Evolutionary conservation across 2,113 vertebrate genomes (phyloP), one percentile per base, ranked within the genome.

Genomic region (Pseudopodoces humilis): DNA sequence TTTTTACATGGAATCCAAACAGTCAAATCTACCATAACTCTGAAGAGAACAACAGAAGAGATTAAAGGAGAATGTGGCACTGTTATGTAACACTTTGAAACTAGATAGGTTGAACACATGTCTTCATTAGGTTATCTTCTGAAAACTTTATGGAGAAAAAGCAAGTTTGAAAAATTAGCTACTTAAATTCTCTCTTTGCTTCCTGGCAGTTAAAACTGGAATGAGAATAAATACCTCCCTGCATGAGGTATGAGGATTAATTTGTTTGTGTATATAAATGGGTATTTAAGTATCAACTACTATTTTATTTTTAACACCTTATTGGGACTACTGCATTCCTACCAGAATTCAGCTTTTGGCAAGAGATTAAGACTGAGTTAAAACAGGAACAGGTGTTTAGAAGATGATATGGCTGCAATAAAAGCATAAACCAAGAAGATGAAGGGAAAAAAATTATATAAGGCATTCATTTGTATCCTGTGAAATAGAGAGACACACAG

Each of bases 221-320:
- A 86, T 70, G 83, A 92, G 71, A 93, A 97, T 90, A 96, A 93
- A 94, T 86, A 88, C 83, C 33, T 95, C 88, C 8, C 96, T 90
- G 92, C 88, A 88, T 94, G 90, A 95, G 86, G 88, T 74, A 94
- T 62, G 47, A 93, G 64, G 68, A 95, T 78, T 95, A 90, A 93
- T 95, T 92, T 95, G 85, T 95, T 95, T 93, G 88, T 96, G 80
- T 83, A 92, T 88, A 93, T 83, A 95, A 96, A 95, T 85, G 83
- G 68, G 68, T 88, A 90, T 87, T 82, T 94, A 89, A 94, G 82
- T 49, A 93, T 74, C 80, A 90, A 93, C 92, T 70, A 93, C 90
- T 90, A 67, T 92, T 93, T 96, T 96, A 94, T 88, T 95, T 96
- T 96, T 93, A 97, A 94, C 76, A 86, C 75, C 43, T 93, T 86